phyloP scores from a whole-genome alignment of 2,888 invertebrate species.

The Ischnus inquisitorius region DNA sequence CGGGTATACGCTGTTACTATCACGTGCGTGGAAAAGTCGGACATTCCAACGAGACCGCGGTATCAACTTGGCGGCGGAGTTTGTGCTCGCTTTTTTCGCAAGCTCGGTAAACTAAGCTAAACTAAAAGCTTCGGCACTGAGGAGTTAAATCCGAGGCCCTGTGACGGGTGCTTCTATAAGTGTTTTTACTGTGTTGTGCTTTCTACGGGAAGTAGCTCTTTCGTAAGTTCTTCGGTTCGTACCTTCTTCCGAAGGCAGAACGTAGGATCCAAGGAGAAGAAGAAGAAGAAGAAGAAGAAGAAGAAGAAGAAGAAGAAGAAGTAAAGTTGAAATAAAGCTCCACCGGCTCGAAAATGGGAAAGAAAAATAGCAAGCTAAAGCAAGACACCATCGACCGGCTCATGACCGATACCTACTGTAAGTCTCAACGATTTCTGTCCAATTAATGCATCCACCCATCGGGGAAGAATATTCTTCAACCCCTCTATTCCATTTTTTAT shows the following conservation, averaged over 20 bases:
- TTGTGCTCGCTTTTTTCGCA: constrained; percentile 31
- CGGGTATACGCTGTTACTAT: constrained; percentile 35
- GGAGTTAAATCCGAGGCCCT: constrained; percentile 27
- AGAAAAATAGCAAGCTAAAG: constrained; percentile 98
- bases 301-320: constrained; percentile 50
- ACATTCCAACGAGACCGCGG: constrained; percentile 34
- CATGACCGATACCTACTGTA: constrained; percentile 97
- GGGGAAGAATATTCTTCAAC: not conserved
- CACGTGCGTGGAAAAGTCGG: constrained; percentile 56
- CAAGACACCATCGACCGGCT: constrained; percentile 97
- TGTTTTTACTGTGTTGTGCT: constrained; percentile 33
- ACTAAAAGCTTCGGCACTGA: constrained; percentile 21
- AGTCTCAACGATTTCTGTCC: constrained; percentile 86
- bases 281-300: constrained; percentile 45
- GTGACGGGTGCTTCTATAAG: constrained; percentile 51
- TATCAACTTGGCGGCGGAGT: constrained; percentile 33
- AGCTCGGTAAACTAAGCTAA: constrained; percentile 51
- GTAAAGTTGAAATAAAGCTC: constrained; percentile 59
- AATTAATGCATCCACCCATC: not conserved
- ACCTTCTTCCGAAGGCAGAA: not conserved
- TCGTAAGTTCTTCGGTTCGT: constrained; percentile 13
- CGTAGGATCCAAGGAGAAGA: constrained; percentile 48
- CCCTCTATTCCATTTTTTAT: not conserved
- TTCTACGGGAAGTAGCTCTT: constrained; percentile 39
- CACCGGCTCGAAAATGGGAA: constrained; percentile 91